Base-by-base conservation (phyloP, 1,140 invertebrate genomes). In the Dendrolimus punctatus region DNA sequence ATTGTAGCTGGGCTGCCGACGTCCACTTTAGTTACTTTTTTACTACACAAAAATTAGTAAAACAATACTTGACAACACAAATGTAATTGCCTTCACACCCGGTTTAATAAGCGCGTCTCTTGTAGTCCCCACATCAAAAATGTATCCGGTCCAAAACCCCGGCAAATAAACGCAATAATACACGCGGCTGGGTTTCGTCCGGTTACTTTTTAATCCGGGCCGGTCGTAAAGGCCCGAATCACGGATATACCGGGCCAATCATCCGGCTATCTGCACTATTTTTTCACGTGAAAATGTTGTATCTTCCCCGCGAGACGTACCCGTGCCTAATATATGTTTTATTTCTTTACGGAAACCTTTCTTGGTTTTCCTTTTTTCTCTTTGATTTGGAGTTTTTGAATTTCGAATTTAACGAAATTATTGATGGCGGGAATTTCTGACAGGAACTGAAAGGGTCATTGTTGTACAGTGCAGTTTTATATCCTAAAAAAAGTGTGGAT, bases 241-340 rank as follows among this genome's bases (percentile, higher is more conserved):
- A 77, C 67, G 73, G 77, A 77, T 79, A 79, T 68, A 61, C 70
- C 56, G 64, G 62, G 54, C 55, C 78, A 74, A 80, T 82, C 66
- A 82, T 82, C 67, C 75, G 50, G 43, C 67, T 57, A 79, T 78
- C 70, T 73, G 53, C 71, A 72, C 74, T 75, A 80, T 78, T 80
- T 81, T 76, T 73, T 64, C 68, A 55, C 50, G 65, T 57, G 57
- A 71, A 74, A 68, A 72, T 71, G 68, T 73, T 57, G 68, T 59
- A 57, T 58, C 40, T 53, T 23, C 53, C 68, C 60, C 60, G 0
- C 7, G 64, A 64, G 64, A 61, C 62, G 39, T 48, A 49, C 38
- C 3, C 50, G 8, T 9, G 9, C 53, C 44, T 69, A 65, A 69
- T 73, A 63, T 75, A 68, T 73, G 54, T 72, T 72, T 71, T 68